These are phyloP conservation scores for Isoperla grammatica DNA, from an alignment of 2,888 invertebrate species.

Conservation along the genomic window DNA sequence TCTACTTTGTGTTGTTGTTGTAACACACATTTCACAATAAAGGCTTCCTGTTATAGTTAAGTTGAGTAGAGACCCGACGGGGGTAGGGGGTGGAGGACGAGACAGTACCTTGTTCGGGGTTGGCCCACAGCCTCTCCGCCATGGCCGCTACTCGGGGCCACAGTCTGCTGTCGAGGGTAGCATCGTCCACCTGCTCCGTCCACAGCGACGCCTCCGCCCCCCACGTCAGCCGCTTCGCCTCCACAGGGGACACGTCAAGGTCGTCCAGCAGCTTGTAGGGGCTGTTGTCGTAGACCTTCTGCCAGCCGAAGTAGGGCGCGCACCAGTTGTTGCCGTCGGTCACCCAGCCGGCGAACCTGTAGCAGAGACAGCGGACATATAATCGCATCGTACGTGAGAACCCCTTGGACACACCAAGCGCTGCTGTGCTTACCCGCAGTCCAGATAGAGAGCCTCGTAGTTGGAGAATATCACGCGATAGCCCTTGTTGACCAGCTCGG, in stretches of 20 bases:
- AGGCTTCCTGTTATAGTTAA: too few relatives aligned
- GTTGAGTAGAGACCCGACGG: too few relatives aligned
- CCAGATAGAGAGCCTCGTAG: too few relatives aligned
- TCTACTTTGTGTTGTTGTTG: too few relatives aligned
- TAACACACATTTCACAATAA: too few relatives aligned
- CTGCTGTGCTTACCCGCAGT: slow-evolving; percentile 58
- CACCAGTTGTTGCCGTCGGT: slow-evolving; percentile 83
- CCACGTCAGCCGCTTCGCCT: slow-evolving; percentile 46
- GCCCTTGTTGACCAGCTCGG: too few relatives aligned
- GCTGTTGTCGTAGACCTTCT: slow-evolving; percentile 74
- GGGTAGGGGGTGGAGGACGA: too few relatives aligned
- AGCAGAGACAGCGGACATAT: too few relatives aligned
- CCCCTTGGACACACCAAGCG: slow-evolving; percentile 66
- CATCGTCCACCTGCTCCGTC: slow-evolving; percentile 75
- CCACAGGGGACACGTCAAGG: slow-evolving; percentile 40
- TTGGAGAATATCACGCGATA: too few relatives aligned
- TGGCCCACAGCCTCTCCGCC: slow-evolving; percentile 78
- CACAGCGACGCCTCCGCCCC: slow-evolving; percentile 81
- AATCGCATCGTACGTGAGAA: too few relatives aligned
- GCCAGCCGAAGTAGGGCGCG: slow-evolving; percentile 86
- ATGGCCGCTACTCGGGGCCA: too few relatives aligned
- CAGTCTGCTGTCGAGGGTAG: slow-evolving; percentile 61
- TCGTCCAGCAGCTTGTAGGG: slow-evolving; percentile 70
- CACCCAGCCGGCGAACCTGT: slow-evolving; percentile 68
- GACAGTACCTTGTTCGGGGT: slow-evolving; percentile 46